Evolutionary conservation across 2,113 vertebrate species (phyloP).

Genomic region (Aix galericulata): DNA sequence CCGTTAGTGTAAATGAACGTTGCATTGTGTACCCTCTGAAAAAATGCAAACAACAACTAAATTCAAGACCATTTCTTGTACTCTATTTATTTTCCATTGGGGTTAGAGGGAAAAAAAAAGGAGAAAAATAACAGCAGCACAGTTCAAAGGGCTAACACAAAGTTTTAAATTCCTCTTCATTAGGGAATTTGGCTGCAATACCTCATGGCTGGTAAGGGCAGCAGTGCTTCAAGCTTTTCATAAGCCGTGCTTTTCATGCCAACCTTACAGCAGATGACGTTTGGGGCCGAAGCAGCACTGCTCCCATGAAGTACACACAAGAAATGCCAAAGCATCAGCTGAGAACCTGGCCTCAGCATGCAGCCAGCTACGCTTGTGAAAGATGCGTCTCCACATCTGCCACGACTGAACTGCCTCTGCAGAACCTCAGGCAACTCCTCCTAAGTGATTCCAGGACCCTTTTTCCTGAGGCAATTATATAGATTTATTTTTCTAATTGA

Average conservation of each 20-base stretch:
- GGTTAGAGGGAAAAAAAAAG: neutral
- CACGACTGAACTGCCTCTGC: neutral
- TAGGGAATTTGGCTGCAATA: neutral
- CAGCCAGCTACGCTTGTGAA: neutral
- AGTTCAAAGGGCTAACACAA: neutral
- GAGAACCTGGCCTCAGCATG: neutral
- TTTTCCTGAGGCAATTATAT: constrained; percentile 38
- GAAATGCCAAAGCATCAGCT: neutral
- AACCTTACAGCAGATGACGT: neutral
- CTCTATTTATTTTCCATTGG: neutral
- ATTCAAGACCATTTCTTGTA: neutral
- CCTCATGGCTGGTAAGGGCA: neutral
- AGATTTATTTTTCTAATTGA: constrained; percentile 61
- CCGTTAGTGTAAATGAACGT: constrained; percentile 39
- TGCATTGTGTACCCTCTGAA: neutral
- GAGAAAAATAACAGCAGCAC: neutral
- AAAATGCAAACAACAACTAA: neutral
- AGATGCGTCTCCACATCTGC: neutral
- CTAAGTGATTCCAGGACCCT: neutral
- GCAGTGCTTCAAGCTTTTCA: neutral
- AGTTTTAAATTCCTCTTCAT: neutral
- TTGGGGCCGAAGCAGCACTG: neutral
- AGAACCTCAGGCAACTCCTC: constrained; percentile 13
- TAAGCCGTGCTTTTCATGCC: neutral
- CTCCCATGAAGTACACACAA: neutral